Base-by-base conservation (phyloP, 92 coral and sea anemone species). In the Porites cylindrica region DNA sequence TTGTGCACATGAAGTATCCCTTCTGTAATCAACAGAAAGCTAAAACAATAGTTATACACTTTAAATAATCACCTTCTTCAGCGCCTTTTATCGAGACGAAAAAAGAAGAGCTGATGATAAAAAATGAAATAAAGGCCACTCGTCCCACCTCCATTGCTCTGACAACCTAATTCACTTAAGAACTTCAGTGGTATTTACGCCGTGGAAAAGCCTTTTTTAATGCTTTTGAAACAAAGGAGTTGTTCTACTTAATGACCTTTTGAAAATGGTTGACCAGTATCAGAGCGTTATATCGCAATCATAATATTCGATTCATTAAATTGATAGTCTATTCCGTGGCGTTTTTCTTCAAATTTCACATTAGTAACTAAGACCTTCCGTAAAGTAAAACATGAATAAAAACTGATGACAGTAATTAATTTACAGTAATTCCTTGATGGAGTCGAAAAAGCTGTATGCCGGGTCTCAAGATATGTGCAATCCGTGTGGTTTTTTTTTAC, bases 31-130 rank as follows among this genome's bases (percentile, higher is more conserved):
- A n/a, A 14, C 17, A 10, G 76, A 20, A 3, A 17, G 23, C 8
- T 10, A 81, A 19, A 0, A 8, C 24, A 54, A n/a, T 52, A 8
- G 11, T 21, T 10, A 56, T 70, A 38, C 47, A 38, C 47, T 38
- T 38, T 38, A n/a, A 60, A 54, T 51, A 54, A 59, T 74, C 75
- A 83, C 87, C 87, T 72, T 66, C 59, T 17, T 73, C 72, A 13
- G 7, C 16, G 59, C 21, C 65, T 51, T 63, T 80, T n/a, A 3
- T 26, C 21, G 87, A 24, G 21, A 83, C 26, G 20, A 73, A 72
- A 47, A 43, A 74, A 47, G 73, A 72, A 62, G 63, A 62, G 73
- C 20, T 66, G 11, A 74, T 50, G 23, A 54, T 23, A 4, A 61
- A 74, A 64, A 83, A 64, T n/a, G 23, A 52, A 21, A 83, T 65